Conservation (phyloP, 2,888 invertebrate species). For the Lasioglossum zephyrum region DNA sequence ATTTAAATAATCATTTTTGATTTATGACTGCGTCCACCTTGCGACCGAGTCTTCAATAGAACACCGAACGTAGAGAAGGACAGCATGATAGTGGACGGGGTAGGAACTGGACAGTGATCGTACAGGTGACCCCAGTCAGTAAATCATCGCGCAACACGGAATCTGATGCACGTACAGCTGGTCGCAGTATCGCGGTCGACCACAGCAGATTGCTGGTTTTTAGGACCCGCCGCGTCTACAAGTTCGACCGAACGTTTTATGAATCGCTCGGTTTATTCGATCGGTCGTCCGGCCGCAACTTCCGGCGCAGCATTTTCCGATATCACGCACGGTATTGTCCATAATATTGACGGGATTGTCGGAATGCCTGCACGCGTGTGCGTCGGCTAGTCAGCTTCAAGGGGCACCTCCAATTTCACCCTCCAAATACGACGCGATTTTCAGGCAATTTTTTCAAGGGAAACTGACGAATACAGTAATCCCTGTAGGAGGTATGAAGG, state of each 20-base stretch:
- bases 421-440: background rate
- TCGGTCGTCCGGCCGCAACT: conserved; percentile 2
- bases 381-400: background rate
- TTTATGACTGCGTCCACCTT: too few relatives aligned
- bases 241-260: conserved; percentile 11
- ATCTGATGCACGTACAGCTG: conserved; percentile 31
- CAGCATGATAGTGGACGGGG: too few relatives aligned
- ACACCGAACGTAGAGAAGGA: too few relatives aligned
- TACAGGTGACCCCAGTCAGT: too few relatives aligned
- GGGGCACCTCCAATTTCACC: background rate
- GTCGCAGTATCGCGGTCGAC: conserved; percentile 38
- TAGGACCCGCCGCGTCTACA: background rate
- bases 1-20: too few relatives aligned
- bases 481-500: too few relatives aligned
- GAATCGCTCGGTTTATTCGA: conserved; percentile 34
- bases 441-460: background rate
- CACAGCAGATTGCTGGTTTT: conserved; percentile 44
- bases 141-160: conserved; percentile 9
- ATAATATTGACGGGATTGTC: background rate
- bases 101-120: too few relatives aligned
- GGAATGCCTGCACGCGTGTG: background rate
- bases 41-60: too few relatives aligned
- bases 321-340: background rate
- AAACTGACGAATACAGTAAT: background rate
- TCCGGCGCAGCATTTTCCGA: conserved; percentile 15